These are phyloP conservation scores for Himalopsyche japonica DNA, from an alignment of 2,888 invertebrate genomes.

Conservation along the genomic window DNA sequence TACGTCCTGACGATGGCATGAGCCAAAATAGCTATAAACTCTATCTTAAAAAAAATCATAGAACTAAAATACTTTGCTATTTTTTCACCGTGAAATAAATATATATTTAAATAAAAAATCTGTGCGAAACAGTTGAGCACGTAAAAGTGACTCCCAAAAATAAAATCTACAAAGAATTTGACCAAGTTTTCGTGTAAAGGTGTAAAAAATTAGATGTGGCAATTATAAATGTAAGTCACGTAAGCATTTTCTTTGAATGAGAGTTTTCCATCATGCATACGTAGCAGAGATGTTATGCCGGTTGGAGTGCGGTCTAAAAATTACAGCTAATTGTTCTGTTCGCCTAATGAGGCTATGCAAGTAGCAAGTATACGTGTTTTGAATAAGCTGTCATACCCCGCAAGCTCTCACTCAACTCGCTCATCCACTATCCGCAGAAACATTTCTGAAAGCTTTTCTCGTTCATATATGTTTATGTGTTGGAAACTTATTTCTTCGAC, in stretches of 20 bases:
- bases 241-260: neutral
- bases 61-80: no score
- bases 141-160: no score
- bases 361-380: constrained; percentile 10
- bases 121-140: no score
- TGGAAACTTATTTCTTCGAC: no score
- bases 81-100: no score
- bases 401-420: neutral
- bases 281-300: neutral
- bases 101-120: no score
- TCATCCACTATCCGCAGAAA: neutral
- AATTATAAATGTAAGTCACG: neutral
- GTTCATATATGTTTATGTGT: no score
- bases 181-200: neutral
- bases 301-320: constrained; percentile 6
- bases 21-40: no score
- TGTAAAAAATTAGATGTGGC: neutral
- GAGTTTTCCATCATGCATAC: neutral
- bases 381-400: neutral
- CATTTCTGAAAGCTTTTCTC: neutral
- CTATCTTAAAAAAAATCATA: no score
- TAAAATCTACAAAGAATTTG: neutral
- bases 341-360: constrained; percentile 15
- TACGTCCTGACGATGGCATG: no score
- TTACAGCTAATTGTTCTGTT: constrained; percentile 8